Base-by-base conservation (phyloP, 2,113 vertebrate genomes). In the Protomyctophum bolini region DNA sequence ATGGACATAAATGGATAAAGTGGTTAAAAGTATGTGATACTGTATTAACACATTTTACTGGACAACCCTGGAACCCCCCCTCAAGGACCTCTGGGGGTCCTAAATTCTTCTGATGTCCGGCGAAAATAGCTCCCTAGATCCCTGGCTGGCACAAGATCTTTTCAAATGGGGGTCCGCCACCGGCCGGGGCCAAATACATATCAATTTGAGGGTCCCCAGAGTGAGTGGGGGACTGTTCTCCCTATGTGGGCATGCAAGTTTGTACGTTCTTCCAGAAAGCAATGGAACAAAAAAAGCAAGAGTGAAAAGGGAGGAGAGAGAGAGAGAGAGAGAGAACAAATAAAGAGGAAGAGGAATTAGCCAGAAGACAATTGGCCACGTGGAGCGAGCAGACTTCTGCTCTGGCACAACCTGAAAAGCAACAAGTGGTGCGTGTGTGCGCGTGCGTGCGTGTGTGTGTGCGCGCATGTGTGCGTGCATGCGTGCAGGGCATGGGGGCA, bases 331-430 rank as follows among this genome's bases (percentile, higher is more conserved):
- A 69, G 63, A 54, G 49, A 1, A 63, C 66, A 62, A 75, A 41
- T 63, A 48, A 61, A 81, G 75, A 66, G 80, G 29, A 81, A 10
- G 45, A 75, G 79, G 79, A 90, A 87, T 73, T 76, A 33, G 61
- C 10, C 11, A 46, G 33, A 6, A 41, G 46, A 84, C 77, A 83
- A 90, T 79, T 60, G 63, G 63, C 64, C 52, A 61, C 79, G 85
- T 71, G 69, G 54, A 75, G 73, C 1, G 21, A 67, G 73, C 54
- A 62, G 71, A 73, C 63, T 81, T 73, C 57, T 33, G 52, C 54
- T 68, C 80, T 86, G 84, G 73, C 76, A 86, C 67, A 67, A 76
- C 55, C 61, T 86, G 75, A 83, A 21, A 80, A 86, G 70, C 47
- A 47, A 82, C 72, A 46, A 85, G 58, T 70, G 52, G 63, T 77